Conservation (phyloP, 2,888 invertebrate genomes). For the Timema cristinae region DNA sequence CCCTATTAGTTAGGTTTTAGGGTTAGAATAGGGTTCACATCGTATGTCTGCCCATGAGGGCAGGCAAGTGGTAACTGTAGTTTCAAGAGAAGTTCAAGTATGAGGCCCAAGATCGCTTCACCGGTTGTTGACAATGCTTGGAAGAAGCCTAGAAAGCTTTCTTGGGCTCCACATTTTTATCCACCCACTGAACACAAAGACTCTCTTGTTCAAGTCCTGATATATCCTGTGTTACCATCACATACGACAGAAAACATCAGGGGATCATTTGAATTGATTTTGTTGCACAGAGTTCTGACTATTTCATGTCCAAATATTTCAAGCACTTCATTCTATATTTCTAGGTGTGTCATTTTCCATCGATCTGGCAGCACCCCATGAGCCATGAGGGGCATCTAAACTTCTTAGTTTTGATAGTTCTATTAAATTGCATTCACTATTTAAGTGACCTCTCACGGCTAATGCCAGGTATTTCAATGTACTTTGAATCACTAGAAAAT, state of each 20-base stretch:
- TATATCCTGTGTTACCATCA: not conserved
- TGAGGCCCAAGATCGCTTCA: not conserved
- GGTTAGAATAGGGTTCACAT: too few species aligned
- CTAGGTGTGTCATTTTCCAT: constrained; percentile 6
- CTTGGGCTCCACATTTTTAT: not conserved
- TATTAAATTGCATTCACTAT: not conserved
- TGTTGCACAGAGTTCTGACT: not conserved
- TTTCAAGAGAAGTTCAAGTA: not conserved
- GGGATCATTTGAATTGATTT: not conserved
- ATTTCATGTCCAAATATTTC: not conserved
- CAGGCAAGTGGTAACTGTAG: not conserved
- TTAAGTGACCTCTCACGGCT: constrained; percentile 1
- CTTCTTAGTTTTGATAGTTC: not conserved
- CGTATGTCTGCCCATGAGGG: not conserved
- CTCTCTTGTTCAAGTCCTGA: constrained; percentile 8
- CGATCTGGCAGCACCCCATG: not conserved
- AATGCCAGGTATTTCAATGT: not conserved
- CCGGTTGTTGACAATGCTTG: not conserved
- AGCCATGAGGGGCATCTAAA: not conserved
- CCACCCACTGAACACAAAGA: not conserved
- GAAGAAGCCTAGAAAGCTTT: not conserved
- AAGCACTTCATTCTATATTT: not conserved
- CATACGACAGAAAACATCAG: not conserved
- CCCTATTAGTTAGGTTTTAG: too few species aligned
- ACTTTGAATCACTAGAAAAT: not conserved